Percentiles rank a stretch among this genome's conserved stretches.
phyloP scores from a whole-genome alignment of 2,797 vertebrate species.

The Ispidina picta region DNA sequence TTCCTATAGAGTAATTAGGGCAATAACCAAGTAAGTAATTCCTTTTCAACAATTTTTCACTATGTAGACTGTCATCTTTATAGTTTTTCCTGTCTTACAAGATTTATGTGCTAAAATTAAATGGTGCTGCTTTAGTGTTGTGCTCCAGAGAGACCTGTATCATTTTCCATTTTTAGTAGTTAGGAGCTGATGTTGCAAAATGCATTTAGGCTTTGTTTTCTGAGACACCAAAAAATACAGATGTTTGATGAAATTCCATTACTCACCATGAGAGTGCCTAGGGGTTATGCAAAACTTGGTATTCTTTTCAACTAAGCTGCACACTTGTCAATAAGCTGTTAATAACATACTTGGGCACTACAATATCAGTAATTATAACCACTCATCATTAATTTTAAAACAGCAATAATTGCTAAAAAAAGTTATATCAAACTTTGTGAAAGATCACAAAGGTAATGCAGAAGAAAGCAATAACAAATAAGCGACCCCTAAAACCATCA shows the following conservation, averaged over 20 bases:
- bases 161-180: slow-evolving; percentile 31
- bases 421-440: background rate
- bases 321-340: background rate
- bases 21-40: background rate
- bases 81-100: background rate
- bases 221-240: background rate
- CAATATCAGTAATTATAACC: background rate
- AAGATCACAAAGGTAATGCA: background rate
- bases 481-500: slow-evolving; percentile 34
- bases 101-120: slow-evolving; percentile 30
- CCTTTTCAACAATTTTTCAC: background rate
- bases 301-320: background rate
- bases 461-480: slow-evolving; percentile 40
- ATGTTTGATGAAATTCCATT: background rate
- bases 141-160: slow-evolving; percentile 12
- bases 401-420: background rate
- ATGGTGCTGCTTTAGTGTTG: background rate
- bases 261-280: background rate
- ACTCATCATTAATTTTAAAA: background rate
- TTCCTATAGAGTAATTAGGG: background rate
- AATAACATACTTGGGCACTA: background rate
- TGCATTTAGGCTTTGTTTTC: slow-evolving; percentile 22
- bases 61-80: background rate
- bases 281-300: background rate
- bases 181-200: background rate